A percentile compares a stretch with the other conserved stretches of the same genome.
Evolutionary conservation across 2,797 vertebrate genomes (phyloP).

Genomic region (Oreonectes daqikongensis): DNA sequence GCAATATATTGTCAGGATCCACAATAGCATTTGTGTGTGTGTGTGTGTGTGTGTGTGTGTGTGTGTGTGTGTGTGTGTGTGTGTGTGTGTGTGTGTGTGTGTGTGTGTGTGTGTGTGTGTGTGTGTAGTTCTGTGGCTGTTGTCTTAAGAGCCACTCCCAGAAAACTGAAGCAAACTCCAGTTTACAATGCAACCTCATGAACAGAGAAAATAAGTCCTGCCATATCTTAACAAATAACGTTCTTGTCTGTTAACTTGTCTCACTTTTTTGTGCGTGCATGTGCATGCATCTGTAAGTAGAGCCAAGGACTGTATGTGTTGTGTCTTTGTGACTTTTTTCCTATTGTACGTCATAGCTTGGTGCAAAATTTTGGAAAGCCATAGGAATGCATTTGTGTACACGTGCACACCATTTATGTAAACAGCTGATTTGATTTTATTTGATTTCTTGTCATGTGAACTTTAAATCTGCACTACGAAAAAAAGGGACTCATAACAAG

Average conservation of each 20-base stretch:
- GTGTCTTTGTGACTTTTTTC: slow-evolving; percentile 31
- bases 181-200: slow-evolving; percentile 79
- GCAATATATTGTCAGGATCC: slow-evolving; percentile 72
- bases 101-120: neutral
- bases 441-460: slow-evolving; percentile 21
- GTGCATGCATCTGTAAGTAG: slow-evolving; percentile 44
- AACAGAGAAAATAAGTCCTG: slow-evolving; percentile 70
- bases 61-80: neutral
- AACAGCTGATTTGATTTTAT: slow-evolving; percentile 31
- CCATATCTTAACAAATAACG: slow-evolving; percentile 76
- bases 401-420: slow-evolving; percentile 25
- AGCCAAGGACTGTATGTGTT: slow-evolving; percentile 31
- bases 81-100: slow-evolving; percentile 7
- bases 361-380: slow-evolving; percentile 53
- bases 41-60: neutral
- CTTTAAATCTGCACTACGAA: slow-evolving; percentile 28
- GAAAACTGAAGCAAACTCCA: slow-evolving; percentile 63
- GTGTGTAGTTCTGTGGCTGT: slow-evolving; percentile 41
- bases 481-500: slow-evolving; percentile 9
- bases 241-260: slow-evolving; percentile 39
- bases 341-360: slow-evolving; percentile 22
- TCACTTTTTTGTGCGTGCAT: slow-evolving; percentile 50
- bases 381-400: slow-evolving; percentile 41
- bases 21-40: slow-evolving; percentile 37
- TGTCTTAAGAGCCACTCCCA: slow-evolving; percentile 65